Evolutionary conservation across 2,888 invertebrate genomes (phyloP).

Genomic region (Campoplex capitator): DNA sequence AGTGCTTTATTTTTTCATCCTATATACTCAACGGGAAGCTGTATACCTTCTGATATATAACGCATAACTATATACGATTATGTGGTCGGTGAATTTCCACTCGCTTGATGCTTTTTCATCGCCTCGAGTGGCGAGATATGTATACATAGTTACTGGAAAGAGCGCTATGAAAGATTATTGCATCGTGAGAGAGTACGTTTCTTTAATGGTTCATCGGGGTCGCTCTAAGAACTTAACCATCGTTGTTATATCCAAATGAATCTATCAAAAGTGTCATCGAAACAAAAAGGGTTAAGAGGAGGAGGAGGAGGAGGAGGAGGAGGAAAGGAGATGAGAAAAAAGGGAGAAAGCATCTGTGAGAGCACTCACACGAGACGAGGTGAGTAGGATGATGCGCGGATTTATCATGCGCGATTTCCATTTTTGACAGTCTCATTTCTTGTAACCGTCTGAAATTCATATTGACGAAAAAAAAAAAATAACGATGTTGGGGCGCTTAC

Average conservation of each 20-base stretch:
- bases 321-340: neutral
- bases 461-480: too few relatives aligned
- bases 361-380: slow-evolving; percentile 8
- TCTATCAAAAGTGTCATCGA: slow-evolving; percentile 25
- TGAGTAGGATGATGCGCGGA: neutral
- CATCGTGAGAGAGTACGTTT: slow-evolving; percentile 34
- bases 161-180: slow-evolving; percentile 18
- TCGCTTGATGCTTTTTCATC: slow-evolving; percentile 38
- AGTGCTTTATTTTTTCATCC: slow-evolving; percentile 24
- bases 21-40: neutral
- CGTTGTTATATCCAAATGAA: slow-evolving; percentile 22
- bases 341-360: neutral
- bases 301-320: neutral
- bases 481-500: neutral
- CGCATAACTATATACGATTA: slow-evolving; percentile 18
- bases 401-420: neutral
- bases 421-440: neutral
- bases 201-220: slow-evolving; percentile 18
- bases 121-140: neutral
- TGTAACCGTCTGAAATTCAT: neutral
- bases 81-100: slow-evolving; percentile 10
- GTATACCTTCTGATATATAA: slow-evolving; percentile 7
- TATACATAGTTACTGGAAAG: neutral
- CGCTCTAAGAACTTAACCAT: neutral
- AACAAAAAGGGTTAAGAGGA: neutral